A percentile compares a stretch with the other conserved stretches of the same genome.
phyloP scores from a whole-genome alignment of 2,113 vertebrate genomes.

The Leptobrachium ailaonicum region DNA sequence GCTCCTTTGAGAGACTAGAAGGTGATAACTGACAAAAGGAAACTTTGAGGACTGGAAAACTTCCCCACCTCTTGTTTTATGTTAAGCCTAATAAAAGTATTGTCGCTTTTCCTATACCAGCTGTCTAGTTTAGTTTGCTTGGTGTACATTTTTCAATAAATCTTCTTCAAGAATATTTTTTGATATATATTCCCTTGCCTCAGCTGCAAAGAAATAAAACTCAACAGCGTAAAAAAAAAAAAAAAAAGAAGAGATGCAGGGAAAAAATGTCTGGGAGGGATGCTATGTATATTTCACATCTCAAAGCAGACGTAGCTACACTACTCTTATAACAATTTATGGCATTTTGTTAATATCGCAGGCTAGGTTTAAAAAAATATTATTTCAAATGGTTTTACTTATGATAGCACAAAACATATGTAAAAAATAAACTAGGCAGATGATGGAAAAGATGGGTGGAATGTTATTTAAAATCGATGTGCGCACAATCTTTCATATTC shows the following conservation, averaged over 20 bases:
- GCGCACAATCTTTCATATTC: too few relatives aligned
- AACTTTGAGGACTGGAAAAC: conserved; percentile 54
- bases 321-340: neutral
- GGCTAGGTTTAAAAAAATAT: too few relatives aligned
- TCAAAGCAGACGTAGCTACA: conserved; percentile 12
- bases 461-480: too few relatives aligned
- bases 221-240: conserved; percentile 37
- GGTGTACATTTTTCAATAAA: conserved; percentile 59
- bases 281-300: conserved; percentile 30
- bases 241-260: conserved; percentile 41
- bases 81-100: conserved; percentile 57
- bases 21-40: conserved; percentile 54
- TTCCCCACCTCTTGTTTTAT: conserved; percentile 54
- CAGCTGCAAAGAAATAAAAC: conserved; percentile 38
- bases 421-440: too few relatives aligned
- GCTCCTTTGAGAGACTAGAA: conserved; percentile 53
- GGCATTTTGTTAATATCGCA: too few relatives aligned
- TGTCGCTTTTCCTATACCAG: conserved; percentile 51
- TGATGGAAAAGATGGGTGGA: too few relatives aligned
- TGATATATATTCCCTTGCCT: conserved; percentile 53
- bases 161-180: conserved; percentile 54
- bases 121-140: conserved; percentile 52
- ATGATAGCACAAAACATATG: too few relatives aligned
- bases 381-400: too few relatives aligned
- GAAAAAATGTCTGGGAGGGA: conserved; percentile 14